Evolutionary conservation across 2,797 vertebrate species (phyloP).

Genomic region (Anomalospiza imberbis): DNA sequence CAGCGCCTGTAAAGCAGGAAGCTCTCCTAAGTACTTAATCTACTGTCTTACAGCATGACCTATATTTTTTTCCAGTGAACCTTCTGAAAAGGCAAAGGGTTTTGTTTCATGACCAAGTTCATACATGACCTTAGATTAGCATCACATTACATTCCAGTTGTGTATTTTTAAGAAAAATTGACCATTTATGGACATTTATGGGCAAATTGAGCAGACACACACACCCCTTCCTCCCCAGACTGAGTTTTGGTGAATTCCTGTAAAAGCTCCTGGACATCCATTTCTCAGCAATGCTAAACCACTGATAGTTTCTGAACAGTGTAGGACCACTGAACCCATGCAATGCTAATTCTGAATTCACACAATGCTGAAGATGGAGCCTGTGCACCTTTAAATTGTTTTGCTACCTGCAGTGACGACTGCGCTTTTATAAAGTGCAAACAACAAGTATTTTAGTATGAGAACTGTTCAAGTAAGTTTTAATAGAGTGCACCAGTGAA

Average conservation of each 20-base stretch:
- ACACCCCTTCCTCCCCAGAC: neutral
- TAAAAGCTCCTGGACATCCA: neutral
- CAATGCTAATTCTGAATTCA: neutral
- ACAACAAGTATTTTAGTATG: slow-evolving; percentile 75
- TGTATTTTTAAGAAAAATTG: neutral
- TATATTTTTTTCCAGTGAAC: neutral
- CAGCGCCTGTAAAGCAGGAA: neutral
- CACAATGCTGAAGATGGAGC: neutral
- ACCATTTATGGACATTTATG: neutral
- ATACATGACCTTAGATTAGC: neutral
- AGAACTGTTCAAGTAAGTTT: slow-evolving; percentile 86
- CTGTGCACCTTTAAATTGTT: neutral
- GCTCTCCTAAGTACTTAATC: neutral
- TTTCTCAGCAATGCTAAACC: neutral
- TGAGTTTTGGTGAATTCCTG: neutral
- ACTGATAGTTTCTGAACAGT: neutral
- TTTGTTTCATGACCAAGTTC: neutral
- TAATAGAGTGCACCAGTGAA: slow-evolving; percentile 87
- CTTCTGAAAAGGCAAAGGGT: neutral
- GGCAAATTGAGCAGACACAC: neutral
- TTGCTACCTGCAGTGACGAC: neutral
- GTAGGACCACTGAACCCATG: neutral
- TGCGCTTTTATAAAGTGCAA: slow-evolving; percentile 61
- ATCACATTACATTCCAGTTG: neutral
- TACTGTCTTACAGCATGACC: slow-evolving; percentile 1